These are phyloP conservation scores for Anableps anableps DNA, from an alignment of 2,797 vertebrate genomes.

Conservation along the genomic window DNA sequence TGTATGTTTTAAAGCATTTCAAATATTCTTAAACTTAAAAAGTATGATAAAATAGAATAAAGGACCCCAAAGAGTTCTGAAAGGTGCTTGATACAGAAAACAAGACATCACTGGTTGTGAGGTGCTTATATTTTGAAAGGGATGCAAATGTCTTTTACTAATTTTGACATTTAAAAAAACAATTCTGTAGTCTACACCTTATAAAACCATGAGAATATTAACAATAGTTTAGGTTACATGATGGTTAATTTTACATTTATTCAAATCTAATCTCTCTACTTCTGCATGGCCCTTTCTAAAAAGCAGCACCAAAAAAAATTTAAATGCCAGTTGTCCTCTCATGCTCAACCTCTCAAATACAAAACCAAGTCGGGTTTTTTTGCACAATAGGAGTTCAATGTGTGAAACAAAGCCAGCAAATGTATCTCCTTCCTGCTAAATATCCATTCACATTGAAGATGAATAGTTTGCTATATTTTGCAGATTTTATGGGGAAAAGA, in stretches of 20 bases:
- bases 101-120: too few species aligned
- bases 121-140: not conserved
- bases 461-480: not conserved
- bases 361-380: not conserved
- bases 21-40: too few species aligned
- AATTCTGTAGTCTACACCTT: slow-evolving; percentile 11
- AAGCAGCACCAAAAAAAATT: not conserved
- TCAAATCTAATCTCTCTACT: too few species aligned
- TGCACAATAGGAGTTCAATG: too few species aligned
- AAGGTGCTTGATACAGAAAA: too few species aligned
- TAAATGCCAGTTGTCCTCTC: too few species aligned
- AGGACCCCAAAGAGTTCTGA: too few species aligned
- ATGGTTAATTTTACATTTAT: not conserved
- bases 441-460: not conserved
- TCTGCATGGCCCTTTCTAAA: not conserved
- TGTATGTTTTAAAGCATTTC: too few species aligned
- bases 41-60: too few species aligned
- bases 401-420: too few species aligned
- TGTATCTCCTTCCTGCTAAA: not conserved
- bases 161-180: slow-evolving; percentile 1
- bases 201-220: not conserved
- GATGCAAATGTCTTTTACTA: slow-evolving; percentile 7
- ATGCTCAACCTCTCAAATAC: not conserved
- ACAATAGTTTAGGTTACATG: not conserved
- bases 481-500: not conserved